Evolutionary conservation across 2,888 invertebrate genomes (phyloP), one percentile per base, ranked within the genome.

Genomic region (Stictocephala bisonia): DNA sequence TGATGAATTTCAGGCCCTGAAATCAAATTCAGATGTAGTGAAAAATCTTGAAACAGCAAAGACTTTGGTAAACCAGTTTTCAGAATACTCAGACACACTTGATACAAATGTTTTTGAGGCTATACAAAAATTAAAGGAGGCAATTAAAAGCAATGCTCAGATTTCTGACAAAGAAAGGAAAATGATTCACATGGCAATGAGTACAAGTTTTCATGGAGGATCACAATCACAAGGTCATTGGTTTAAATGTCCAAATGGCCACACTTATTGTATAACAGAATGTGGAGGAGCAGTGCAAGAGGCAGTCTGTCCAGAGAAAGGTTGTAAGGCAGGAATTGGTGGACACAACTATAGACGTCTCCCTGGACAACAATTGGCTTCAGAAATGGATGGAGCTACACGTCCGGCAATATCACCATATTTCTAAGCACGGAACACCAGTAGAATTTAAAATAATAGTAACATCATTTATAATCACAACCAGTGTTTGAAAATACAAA

Each of bases 311-410:
- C 81, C 82, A 0, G 82, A 82, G 15, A n/a, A 53, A 13, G 90
- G 90, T 74, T 91, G 91, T 80, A 84, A 85, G 0, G 86, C 81
- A 0, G 0, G 2, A 0, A 88, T 91, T 73, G 91, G 91, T 4
- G 88, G 88, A 2, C 20, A 20, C 0, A 75, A 69, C 18, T 90
- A 91, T 79, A 9, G 18, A 0, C 82, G 90, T n/a, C 78, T 85
- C 0, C 0, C 75, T 0, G 82, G 74, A 69, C 90, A 90, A 80
- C 48, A 68, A 0, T 83, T 87, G 60, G 87, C 88, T 4, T 76
- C 83, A 0, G 88, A 88, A 80, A 85, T 89, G 84, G 89, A 89
- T 78, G 86, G 86, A 41, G 86, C 88, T 1, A 69, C 29, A 0
- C 81, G 80, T 79, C 79, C 86, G 1, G 88, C 88, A n/a, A n/a